phyloP scores from a whole-genome alignment of 1,140 invertebrate genomes.

The Leptinotarsa lineolata region DNA sequence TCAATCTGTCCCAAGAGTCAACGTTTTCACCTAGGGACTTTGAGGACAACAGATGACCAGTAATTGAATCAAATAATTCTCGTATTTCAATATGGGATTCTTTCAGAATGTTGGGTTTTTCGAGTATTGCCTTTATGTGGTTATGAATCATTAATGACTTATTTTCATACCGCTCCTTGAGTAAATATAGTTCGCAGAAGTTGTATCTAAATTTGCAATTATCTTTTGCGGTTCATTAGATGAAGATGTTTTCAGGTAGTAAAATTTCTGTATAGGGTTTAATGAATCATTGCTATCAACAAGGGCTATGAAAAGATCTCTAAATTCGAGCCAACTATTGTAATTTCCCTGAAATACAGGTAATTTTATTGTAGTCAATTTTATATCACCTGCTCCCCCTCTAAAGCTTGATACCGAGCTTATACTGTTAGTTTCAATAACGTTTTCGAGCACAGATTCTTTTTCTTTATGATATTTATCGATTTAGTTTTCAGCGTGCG shows the following conservation, averaged over 20 bases:
- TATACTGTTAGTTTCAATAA: too few species aligned
- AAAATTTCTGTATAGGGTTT: conserved; percentile 25
- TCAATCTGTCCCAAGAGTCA: conserved; percentile 41
- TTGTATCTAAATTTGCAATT: conserved; percentile 26
- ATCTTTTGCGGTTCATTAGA: conserved; percentile 25
- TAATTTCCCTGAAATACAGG: conserved; percentile 20
- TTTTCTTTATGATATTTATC: neutral
- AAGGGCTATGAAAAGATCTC: conserved; percentile 25
- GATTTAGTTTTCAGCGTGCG: neutral
- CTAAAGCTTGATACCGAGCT: neutral
- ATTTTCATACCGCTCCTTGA: conserved; percentile 33
- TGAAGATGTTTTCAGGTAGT: conserved; percentile 29
- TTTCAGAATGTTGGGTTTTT: conserved; percentile 18
- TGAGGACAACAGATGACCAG: conserved; percentile 37
- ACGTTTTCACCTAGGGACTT: conserved; percentile 31
- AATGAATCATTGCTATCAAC: conserved; percentile 23
- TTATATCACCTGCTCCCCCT: neutral
- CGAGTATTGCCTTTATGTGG: conserved; percentile 28
- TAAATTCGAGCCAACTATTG: conserved; percentile 21
- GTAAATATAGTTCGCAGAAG: conserved; percentile 31
- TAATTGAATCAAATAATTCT: conserved; percentile 36
- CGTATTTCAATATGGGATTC: conserved; percentile 34
- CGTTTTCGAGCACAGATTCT: neutral
- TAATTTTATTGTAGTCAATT: conserved; percentile 20
- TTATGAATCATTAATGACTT: conserved; percentile 26